A percentile compares a stretch with the other conserved stretches of the same genome.
Conservation (phyloP, 2,113 vertebrate genomes). For the Mobula hypostoma region DNA sequence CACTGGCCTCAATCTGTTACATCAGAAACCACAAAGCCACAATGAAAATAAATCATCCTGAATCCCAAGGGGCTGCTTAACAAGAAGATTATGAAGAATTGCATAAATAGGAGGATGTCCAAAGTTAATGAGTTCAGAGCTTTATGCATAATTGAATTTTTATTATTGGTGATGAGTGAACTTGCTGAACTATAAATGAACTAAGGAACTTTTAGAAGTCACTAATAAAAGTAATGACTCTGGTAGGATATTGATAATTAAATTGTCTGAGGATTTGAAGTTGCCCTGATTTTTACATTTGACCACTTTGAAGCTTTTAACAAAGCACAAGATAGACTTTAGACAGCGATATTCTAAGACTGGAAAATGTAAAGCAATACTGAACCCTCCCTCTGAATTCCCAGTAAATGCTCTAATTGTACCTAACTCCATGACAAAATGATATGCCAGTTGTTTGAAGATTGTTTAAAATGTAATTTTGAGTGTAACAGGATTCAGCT, state of each 20-base stretch:
- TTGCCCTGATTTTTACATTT: neutral
- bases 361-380: neutral
- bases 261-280: neutral
- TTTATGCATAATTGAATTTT: neutral
- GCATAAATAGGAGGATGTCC: neutral
- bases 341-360: neutral
- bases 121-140: neutral
- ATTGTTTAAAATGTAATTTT: neutral
- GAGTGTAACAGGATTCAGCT: neutral
- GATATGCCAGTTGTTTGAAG: neutral
- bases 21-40: too few species aligned
- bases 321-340: neutral
- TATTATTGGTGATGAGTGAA: neutral
- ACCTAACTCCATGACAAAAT: neutral
- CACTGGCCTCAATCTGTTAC: too few species aligned
- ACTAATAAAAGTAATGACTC: neutral
- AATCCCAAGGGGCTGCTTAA: too few species aligned
- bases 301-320: neutral
- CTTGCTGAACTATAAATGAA: neutral
- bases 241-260: neutral
- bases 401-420: neutral
- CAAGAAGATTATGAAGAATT: neutral
- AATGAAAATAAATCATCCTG: too few species aligned
- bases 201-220: neutral
- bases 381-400: neutral